Evolutionary conservation across 2,797 vertebrate genomes (phyloP).

Genomic region (Enteromius afrohamiltoni): DNA sequence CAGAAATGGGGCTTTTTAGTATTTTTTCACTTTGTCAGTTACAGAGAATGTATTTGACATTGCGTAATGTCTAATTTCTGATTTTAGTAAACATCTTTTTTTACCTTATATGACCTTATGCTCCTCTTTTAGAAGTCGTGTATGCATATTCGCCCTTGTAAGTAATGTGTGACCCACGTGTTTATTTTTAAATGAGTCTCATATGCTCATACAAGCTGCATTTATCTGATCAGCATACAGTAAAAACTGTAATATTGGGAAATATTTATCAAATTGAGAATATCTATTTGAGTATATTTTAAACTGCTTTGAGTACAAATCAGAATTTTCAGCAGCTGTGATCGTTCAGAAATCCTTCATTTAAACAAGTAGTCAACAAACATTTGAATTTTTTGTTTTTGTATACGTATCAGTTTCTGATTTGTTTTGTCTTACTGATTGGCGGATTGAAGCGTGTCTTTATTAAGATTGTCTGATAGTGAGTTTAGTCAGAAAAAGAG

Average conservation of each 20-base stretch:
- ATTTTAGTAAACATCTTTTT: not conserved
- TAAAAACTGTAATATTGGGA: not conserved
- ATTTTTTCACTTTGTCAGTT: not conserved
- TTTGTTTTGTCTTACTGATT: not conserved
- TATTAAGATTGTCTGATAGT: not conserved
- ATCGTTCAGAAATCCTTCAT: not conserved
- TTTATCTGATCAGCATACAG: not conserved
- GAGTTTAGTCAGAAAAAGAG: conserved; percentile 23
- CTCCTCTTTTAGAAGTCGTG: not conserved
- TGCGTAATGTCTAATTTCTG: not conserved
- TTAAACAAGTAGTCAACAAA: not conserved
- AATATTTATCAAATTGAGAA: not conserved
- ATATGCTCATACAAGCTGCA: not conserved
- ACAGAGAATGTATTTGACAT: not conserved
- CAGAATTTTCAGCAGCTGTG: not conserved
- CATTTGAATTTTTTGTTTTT: not conserved
- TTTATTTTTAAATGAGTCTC: not conserved
- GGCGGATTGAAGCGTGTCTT: not conserved
- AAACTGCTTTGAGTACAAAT: not conserved
- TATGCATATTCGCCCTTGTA: not conserved
- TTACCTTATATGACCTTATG: not conserved
- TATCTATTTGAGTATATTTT: not conserved
- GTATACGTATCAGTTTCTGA: not conserved
- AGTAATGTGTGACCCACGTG: not conserved
- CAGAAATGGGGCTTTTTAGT: not conserved